Conservation (phyloP, 2,888 invertebrate genomes). For the Yponomeuta cagnagella region DNA sequence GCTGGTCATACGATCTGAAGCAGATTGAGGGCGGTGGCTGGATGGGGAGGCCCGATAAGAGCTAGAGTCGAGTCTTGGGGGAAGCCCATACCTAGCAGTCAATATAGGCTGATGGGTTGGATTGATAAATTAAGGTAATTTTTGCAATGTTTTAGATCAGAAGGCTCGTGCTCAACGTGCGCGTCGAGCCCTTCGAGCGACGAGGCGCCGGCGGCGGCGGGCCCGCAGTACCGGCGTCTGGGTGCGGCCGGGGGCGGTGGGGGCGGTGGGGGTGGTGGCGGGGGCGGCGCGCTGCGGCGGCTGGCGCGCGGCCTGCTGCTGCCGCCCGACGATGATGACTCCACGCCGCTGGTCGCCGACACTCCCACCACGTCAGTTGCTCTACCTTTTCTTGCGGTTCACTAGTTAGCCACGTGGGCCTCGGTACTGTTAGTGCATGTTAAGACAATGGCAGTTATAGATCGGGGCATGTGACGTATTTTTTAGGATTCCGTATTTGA, state of each 20-base stretch:
- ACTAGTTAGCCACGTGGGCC: background rate
- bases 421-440: no score
- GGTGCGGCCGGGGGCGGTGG: conserved; percentile 82
- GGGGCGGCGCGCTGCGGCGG: conserved; percentile 76
- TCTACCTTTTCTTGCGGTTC: no score
- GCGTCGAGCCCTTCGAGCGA: conserved; percentile 81
- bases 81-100: no score
- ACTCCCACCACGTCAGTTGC: conserved; percentile 73
- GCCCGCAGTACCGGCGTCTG: conserved; percentile 89
- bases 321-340: conserved; percentile 77
- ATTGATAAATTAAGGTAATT: background rate
- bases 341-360: conserved; percentile 83
- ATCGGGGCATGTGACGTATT: no score
- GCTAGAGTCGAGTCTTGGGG: no score
- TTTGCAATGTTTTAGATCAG: background rate
- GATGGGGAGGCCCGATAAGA: no score
- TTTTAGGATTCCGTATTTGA: no score
- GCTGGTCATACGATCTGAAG: no score
- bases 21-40: no score
- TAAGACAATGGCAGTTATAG: no score
- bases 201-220: conserved; percentile 90
- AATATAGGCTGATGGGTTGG: background rate
- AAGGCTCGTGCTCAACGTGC: conserved; percentile 25
- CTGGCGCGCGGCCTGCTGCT: conserved; percentile 79
- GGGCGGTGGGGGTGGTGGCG: conserved; percentile 83